These are phyloP conservation scores for Gymnodraco acuticeps DNA, from an alignment of 2,797 vertebrate genomes.

Conservation along the genomic window DNA sequence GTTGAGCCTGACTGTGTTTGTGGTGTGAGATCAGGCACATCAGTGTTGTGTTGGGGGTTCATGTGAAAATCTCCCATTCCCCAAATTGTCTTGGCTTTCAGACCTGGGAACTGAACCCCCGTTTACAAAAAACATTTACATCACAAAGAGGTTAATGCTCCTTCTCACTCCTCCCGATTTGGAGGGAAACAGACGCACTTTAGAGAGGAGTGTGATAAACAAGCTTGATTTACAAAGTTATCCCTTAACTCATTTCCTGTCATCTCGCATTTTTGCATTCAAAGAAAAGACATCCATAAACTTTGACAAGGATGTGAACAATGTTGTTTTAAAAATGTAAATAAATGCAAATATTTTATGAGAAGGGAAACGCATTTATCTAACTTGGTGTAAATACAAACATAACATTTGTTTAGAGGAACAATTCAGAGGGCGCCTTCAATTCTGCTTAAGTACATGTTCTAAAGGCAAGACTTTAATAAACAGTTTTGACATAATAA, in stretches of 20 bases:
- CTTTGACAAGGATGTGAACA: not conserved
- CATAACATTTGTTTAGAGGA: not conserved
- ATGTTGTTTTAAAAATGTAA: not conserved
- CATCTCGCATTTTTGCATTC: not conserved
- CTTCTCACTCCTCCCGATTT: not conserved
- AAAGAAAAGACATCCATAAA: not conserved
- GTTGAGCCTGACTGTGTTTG: slow-evolving; percentile 19
- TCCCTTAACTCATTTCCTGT: not conserved
- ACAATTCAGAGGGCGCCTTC: too few species aligned
- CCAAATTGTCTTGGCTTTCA: not conserved
- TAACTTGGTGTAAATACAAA: not conserved
- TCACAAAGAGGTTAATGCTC: slow-evolving; percentile 43
- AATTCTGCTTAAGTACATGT: too few species aligned
- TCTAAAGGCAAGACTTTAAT: too few species aligned
- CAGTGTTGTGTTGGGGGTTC: not conserved
- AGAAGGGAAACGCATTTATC: not conserved
- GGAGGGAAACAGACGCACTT: not conserved
- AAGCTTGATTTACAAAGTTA: not conserved
- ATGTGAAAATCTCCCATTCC: too few species aligned
- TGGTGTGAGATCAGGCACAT: slow-evolving; percentile 1
- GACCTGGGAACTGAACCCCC: slow-evolving; percentile 48
- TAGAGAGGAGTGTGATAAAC: not conserved
- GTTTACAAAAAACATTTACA: slow-evolving; percentile 54
- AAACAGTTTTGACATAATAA: too few species aligned
- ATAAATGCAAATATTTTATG: not conserved